A percentile compares a stretch with the other conserved stretches of the same genome.
These are phyloP conservation scores for Cosmorhoe ocellata DNA, from an alignment of 2,888 invertebrate species.

Conservation along the genomic window DNA sequence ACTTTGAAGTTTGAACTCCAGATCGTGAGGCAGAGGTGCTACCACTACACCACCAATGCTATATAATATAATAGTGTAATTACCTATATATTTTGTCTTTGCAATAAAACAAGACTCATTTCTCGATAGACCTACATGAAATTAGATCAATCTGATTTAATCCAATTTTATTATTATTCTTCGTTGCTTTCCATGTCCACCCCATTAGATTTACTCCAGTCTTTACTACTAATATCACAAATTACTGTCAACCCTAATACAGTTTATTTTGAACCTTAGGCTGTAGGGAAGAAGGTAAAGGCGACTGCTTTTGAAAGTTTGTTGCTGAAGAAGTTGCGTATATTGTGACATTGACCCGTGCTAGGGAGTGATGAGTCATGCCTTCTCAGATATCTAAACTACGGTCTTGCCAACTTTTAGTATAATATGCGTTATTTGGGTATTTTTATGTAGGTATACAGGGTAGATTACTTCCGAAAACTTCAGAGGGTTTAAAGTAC, in stretches of 20 bases:
- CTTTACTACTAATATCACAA: conserved; percentile 21
- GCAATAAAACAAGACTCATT: too few relatives aligned
- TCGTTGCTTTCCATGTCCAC: conserved; percentile 40
- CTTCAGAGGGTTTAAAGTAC: too few relatives aligned
- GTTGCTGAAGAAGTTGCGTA: conserved; percentile 31
- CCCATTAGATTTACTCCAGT: conserved; percentile 51
- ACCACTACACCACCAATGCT: too few relatives aligned
- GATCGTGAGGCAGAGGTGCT: too few relatives aligned
- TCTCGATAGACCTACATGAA: too few relatives aligned
- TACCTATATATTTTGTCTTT: too few relatives aligned
- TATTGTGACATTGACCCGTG: conserved; percentile 59
- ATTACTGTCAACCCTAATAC: neutral
- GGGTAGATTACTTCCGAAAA: too few relatives aligned
- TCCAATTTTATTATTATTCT: conserved; percentile 13
- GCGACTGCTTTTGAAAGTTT: conserved; percentile 13
- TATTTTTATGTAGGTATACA: too few relatives aligned
- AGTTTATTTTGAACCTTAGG: conserved; percentile 12
- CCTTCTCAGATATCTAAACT: conserved; percentile 6
- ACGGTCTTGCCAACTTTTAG: neutral
- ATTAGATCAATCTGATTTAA: conserved; percentile 11
- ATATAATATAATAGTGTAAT: too few relatives aligned
- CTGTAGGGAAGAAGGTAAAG: rapidly evolving
- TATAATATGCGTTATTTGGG: neutral
- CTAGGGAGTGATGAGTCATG: conserved; percentile 46
- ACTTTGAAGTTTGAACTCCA: too few relatives aligned